phyloP scores from a whole-genome alignment of 2,797 vertebrate genomes.

The Neopelma chrysocephalum region DNA sequence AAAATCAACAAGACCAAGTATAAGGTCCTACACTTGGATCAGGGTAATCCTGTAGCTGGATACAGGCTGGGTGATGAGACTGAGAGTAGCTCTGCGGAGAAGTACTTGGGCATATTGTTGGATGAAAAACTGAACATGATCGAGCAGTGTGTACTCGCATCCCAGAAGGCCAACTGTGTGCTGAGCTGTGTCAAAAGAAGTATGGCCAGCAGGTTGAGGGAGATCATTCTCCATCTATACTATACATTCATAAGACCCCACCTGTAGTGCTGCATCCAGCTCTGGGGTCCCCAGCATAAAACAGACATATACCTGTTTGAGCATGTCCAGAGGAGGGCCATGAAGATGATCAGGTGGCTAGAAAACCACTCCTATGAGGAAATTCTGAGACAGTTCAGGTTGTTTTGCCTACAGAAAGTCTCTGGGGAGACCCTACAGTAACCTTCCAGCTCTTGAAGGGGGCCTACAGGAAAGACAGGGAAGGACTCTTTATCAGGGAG shows the following conservation, averaged over 20 bases:
- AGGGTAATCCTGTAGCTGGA: neutral
- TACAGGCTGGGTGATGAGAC: neutral
- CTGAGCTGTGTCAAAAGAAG: neutral
- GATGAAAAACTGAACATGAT: neutral
- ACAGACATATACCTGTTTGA: neutral
- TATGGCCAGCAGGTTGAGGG: neutral
- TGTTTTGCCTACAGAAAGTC: neutral
- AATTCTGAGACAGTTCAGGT: neutral
- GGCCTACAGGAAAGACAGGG: neutral
- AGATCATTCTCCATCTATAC: neutral
- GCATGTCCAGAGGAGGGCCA: neutral
- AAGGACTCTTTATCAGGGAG: neutral
- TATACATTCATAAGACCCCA: neutral
- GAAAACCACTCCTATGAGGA: neutral
- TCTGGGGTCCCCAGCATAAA: neutral
- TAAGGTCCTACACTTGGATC: neutral
- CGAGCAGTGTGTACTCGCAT: rapidly evolving
- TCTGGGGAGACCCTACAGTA: neutral
- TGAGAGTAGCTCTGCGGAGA: neutral
- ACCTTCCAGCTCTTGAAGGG: neutral
- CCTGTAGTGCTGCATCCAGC: neutral
- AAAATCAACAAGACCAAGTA: neutral
- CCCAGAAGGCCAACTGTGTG: neutral
- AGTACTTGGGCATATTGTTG: neutral
- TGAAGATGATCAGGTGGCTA: rapidly evolving